Evolutionary conservation across 2,113 vertebrate genomes (phyloP).

Genomic region (Jacana jacana): DNA sequence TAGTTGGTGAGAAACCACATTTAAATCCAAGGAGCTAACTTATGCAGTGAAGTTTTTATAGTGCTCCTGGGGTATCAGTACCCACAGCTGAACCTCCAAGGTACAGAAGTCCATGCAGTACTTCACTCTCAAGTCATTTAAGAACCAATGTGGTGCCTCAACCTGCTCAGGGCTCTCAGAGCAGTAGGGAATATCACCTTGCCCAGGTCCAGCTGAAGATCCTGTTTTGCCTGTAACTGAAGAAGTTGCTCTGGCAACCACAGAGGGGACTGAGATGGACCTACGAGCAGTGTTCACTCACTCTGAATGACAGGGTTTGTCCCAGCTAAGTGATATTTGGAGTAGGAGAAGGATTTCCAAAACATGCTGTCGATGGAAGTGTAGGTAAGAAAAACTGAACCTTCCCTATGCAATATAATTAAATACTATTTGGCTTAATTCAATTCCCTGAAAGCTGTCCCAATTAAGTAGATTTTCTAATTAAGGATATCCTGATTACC

Average conservation of each 20-base stretch:
- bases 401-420: neutral
- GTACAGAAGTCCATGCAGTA: no score
- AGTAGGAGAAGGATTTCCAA: neutral
- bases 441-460: conserved; percentile 23
- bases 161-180: neutral
- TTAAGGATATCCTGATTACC: conserved; percentile 50
- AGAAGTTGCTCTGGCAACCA: neutral
- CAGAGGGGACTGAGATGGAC: neutral
- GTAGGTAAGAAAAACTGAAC: neutral
- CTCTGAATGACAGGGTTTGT: neutral
- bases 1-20: neutral
- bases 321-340: neutral
- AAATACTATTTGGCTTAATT: conserved; percentile 22
- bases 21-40: neutral
- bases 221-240: neutral
- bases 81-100: neutral
- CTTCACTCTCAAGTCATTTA: neutral
- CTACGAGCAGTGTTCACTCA: neutral
- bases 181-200: neutral
- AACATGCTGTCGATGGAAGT: neutral
- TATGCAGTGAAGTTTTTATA: neutral
- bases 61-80: neutral
- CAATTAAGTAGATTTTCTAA: conserved; percentile 32
- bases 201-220: neutral
- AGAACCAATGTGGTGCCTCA: accelerated